These are phyloP conservation scores for Abrostola tripartita DNA, from an alignment of 2,888 invertebrate genomes.

Conservation along the genomic window DNA sequence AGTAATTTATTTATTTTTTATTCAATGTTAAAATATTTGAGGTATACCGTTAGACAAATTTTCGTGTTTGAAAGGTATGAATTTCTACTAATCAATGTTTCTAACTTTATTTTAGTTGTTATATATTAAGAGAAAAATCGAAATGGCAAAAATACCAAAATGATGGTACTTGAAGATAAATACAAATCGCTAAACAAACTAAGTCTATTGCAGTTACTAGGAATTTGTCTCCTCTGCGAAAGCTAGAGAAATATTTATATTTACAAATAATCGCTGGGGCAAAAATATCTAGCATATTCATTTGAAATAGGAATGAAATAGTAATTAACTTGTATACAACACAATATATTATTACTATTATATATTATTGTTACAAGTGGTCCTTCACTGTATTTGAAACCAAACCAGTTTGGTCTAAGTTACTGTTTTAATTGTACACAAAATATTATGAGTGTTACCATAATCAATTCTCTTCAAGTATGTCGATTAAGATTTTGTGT, in stretches of 20 bases:
- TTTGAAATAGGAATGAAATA: too few species aligned
- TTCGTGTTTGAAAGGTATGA: too few species aligned
- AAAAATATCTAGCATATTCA: too few species aligned
- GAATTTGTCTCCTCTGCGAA: constrained; percentile 4
- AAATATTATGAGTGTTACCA: constrained; percentile 12
- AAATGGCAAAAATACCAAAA: too few species aligned
- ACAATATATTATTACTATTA: not conserved
- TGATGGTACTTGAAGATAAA: too few species aligned
- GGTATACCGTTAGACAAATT: too few species aligned
- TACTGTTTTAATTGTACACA: not conserved
- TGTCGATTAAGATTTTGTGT: constrained; percentile 4
- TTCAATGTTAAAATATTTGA: too few species aligned
- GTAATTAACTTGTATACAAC: not conserved
- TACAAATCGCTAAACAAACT: not conserved
- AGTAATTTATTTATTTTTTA: too few species aligned
- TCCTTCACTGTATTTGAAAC: constrained; percentile 2
- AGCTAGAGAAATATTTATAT: too few species aligned
- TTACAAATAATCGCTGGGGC: too few species aligned
- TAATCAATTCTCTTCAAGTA: constrained; percentile 11
- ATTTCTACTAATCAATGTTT: too few species aligned
- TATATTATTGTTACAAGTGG: not conserved
- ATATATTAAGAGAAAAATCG: not conserved
- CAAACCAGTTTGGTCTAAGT: not conserved
- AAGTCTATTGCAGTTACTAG: not conserved
- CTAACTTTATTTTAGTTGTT: too few species aligned